A percentile compares a stretch with the other conserved stretches of the same genome.
Conservation (phyloP, 2,797 vertebrate genomes). For the Borostomias antarcticus region DNA sequence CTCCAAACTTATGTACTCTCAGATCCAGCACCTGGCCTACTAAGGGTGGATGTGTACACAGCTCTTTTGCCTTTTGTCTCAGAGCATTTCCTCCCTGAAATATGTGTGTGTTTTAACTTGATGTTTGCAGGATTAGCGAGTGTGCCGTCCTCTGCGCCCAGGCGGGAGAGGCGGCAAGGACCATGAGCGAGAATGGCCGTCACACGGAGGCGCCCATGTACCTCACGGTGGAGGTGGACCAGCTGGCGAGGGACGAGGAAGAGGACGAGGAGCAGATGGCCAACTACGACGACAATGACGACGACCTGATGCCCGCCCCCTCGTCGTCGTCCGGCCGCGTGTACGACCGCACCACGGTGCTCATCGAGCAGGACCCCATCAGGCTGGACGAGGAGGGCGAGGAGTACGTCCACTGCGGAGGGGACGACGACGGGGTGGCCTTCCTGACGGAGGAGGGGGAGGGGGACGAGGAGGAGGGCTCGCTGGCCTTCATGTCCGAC, state of each 20-base stretch:
- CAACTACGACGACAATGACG: slow-evolving; percentile 73
- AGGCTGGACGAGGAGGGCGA: slow-evolving; percentile 91
- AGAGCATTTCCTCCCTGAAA: too few relatives aligned
- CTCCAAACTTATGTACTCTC: too few relatives aligned
- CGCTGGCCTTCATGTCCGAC: slow-evolving; percentile 87
- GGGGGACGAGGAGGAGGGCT: slow-evolving; percentile 89
- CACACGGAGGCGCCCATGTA: slow-evolving; percentile 81
- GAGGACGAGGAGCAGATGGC: slow-evolving; percentile 85
- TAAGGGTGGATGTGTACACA: too few relatives aligned
- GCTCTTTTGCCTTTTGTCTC: too few relatives aligned
- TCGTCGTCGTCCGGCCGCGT: slow-evolving; percentile 86
- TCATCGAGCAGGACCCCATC: slow-evolving; percentile 95
- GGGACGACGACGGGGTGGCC: slow-evolving; percentile 80
- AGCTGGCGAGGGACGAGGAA: slow-evolving; percentile 65
- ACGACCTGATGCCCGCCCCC: slow-evolving; percentile 82
- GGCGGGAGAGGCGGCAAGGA: slow-evolving; percentile 70
- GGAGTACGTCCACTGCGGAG: slow-evolving; percentile 86
- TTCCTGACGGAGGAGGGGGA: slow-evolving; percentile 90
- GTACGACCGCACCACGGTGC: slow-evolving; percentile 96
- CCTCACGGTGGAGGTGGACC: slow-evolving; percentile 85
- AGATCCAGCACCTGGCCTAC: too few relatives aligned
- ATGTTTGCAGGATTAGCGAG: slow-evolving; percentile 20
- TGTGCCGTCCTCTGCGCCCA: slow-evolving; percentile 58
- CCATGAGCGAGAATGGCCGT: slow-evolving; percentile 96
- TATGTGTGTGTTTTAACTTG: not conserved